phyloP scores from a whole-genome alignment of 2,797 vertebrate genomes.

The Carduelis carduelis region DNA sequence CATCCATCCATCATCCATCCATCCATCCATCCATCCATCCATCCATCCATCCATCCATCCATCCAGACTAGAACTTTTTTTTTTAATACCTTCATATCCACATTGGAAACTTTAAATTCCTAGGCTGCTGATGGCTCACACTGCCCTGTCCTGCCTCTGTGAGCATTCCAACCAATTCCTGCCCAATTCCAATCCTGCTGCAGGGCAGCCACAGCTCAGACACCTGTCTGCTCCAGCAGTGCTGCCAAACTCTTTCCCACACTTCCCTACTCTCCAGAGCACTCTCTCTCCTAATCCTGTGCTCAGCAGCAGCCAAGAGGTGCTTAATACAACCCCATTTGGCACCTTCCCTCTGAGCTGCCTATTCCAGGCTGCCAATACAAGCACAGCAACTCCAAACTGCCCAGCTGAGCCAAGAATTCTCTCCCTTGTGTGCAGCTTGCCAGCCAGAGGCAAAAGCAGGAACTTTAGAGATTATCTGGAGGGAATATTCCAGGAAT shows the following conservation, averaged over 20 bases:
- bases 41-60: too few relatives aligned
- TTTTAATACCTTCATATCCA: background rate
- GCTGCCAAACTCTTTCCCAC: background rate
- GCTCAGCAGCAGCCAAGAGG: background rate
- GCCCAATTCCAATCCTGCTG: background rate
- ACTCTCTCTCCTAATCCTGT: background rate
- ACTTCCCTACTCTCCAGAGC: background rate
- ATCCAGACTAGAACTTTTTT: background rate
- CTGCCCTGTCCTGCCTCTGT: fast-evolving
- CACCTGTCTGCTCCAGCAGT: background rate
- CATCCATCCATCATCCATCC: too few relatives aligned
- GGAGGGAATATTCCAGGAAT: constrained; percentile 46
- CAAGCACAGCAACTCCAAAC: constrained; percentile 30
- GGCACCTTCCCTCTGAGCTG: constrained; percentile 9
- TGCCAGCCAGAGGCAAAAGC: constrained; percentile 18
- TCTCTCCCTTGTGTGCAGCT: background rate
- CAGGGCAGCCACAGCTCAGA: background rate
- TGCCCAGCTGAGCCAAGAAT: background rate
- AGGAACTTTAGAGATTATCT: constrained; percentile 41
- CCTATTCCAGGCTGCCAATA: constrained; percentile 40
- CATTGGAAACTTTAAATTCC: background rate
- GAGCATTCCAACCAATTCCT: background rate
- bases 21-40: too few relatives aligned
- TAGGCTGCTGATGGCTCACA: background rate
- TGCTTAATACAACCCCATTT: background rate